Evolutionary conservation across 2,113 vertebrate genomes (phyloP).

Genomic region (Heterotis niloticus): DNA sequence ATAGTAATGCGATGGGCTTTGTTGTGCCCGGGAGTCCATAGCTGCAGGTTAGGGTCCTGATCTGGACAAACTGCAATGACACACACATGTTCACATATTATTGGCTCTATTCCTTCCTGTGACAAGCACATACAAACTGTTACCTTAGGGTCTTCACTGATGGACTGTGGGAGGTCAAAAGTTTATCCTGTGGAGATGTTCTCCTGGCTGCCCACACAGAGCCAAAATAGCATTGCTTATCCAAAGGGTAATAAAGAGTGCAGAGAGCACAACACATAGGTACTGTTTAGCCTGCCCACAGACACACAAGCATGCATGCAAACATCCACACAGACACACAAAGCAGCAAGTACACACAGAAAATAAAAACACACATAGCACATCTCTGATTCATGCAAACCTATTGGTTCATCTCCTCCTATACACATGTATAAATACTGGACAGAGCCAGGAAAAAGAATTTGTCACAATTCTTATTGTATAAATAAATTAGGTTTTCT

Average conservation of each 20-base stretch:
- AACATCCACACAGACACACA: background rate
- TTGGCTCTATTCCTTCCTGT: background rate
- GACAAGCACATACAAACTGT: background rate
- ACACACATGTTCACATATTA: background rate
- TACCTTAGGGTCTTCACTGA: background rate
- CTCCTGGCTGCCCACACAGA: background rate
- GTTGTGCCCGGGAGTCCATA: conserved; percentile 82
- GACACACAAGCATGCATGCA: background rate
- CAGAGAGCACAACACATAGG: background rate
- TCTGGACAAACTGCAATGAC: conserved; percentile 73
- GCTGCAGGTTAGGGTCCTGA: conserved; percentile 70
- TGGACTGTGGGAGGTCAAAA: background rate
- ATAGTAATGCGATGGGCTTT: conserved; percentile 67
- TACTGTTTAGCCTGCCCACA: background rate
- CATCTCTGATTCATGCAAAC: background rate
- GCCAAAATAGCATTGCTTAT: background rate
- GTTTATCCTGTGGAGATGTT: too few species aligned
- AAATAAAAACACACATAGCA: background rate
- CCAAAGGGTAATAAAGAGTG: background rate
- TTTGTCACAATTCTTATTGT: too few species aligned
- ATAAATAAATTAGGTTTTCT: background rate
- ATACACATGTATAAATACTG: too few species aligned
- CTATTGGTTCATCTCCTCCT: too few species aligned
- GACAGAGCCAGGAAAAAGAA: too few species aligned
- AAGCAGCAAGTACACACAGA: background rate